Evolutionary conservation across 2,888 invertebrate genomes (phyloP).

Genomic region (Drosophila macrospina): DNA sequence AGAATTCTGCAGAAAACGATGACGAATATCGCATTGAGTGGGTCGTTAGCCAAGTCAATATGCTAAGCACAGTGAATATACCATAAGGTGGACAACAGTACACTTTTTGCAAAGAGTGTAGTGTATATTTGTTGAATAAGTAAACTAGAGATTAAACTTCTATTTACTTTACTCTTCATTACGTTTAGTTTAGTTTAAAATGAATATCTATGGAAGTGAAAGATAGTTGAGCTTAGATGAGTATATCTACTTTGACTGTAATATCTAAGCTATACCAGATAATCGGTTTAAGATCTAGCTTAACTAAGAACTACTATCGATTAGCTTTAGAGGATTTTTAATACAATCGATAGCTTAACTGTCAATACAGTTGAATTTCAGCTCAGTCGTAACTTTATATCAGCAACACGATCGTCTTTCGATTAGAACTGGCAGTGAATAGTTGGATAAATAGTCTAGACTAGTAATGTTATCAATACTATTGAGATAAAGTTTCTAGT

Average conservation of each 20-base stretch:
- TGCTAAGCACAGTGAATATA: constrained; percentile 9
- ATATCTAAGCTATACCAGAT: too few relatives aligned
- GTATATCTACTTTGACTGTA: too few relatives aligned
- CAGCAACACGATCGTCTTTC: not conserved
- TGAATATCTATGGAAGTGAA: too few relatives aligned
- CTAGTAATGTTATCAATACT: not conserved
- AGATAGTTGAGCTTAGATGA: too few relatives aligned
- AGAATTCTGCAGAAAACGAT: constrained; percentile 19
- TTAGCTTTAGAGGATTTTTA: not conserved
- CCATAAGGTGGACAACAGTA: not conserved
- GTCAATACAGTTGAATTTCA: not conserved
- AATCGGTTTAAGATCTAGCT: too few relatives aligned
- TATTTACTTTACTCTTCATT: too few relatives aligned
- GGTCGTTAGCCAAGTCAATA: constrained; percentile 19
- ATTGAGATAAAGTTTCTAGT: not conserved
- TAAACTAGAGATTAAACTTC: too few relatives aligned
- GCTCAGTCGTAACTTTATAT: not conserved
- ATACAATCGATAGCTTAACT: not conserved
- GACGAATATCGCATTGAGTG: constrained; percentile 15
- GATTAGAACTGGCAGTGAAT: not conserved
- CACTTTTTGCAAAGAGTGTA: not conserved
- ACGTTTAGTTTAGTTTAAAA: too few relatives aligned
- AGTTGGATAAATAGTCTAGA: not conserved
- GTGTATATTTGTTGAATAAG: too few relatives aligned
- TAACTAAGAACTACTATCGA: not conserved